Conservation (phyloP, 2,888 invertebrate genomes). For the Cephus spinipes region DNA sequence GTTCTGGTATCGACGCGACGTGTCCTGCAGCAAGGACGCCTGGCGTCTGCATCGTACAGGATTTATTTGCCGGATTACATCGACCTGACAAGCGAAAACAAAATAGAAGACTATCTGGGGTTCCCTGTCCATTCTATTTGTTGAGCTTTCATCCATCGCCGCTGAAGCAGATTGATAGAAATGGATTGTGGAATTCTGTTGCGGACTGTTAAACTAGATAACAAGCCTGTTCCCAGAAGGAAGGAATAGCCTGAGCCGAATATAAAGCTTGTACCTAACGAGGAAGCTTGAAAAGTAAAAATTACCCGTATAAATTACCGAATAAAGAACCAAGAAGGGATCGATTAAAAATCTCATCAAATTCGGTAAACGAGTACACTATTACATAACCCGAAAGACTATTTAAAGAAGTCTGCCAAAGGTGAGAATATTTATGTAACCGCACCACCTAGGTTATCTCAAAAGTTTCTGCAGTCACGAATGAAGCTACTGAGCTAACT, state of each 20-base stretch:
- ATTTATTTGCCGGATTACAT: constrained; percentile 55
- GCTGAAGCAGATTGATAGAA: constrained; percentile 50
- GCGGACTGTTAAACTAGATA: constrained; percentile 51
- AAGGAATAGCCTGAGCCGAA: constrained; percentile 31
- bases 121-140: constrained; percentile 44
- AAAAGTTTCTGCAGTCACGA: not conserved
- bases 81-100: constrained; percentile 53
- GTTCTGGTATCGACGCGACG: constrained; percentile 49
- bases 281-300: not conserved
- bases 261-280: not conserved
- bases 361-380: not conserved
- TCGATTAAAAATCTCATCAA: not conserved
- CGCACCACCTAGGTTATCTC: not conserved
- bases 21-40: constrained; percentile 35
- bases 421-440: not conserved
- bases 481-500: not conserved
- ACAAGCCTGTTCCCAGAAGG: constrained; percentile 47
- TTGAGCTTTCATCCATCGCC: constrained; percentile 47
- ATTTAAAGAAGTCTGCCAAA: not conserved
- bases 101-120: constrained; percentile 40
- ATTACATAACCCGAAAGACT: not conserved
- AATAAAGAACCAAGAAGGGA: not conserved
- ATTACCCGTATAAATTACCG: not conserved
- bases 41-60: constrained; percentile 49
- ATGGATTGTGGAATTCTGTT: constrained; percentile 52